A percentile compares a stretch with the other conserved stretches of the same genome.
Evolutionary conservation across 2,797 vertebrate species (phyloP).

Genomic region (Peromyscus melanophrys): DNA sequence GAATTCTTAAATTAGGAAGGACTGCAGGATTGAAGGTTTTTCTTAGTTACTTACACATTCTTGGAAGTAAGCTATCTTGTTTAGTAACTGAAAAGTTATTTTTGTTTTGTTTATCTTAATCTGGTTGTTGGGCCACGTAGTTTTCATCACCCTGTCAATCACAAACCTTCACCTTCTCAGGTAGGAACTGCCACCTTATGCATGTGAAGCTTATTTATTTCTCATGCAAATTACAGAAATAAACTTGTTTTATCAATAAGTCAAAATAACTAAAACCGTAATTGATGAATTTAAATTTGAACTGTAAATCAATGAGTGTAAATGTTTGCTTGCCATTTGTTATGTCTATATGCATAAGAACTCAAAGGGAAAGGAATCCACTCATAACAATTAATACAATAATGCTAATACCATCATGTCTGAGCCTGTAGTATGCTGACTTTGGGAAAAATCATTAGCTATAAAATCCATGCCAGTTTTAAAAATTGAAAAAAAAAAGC

Average conservation of each 20-base stretch:
- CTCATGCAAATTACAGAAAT: neutral
- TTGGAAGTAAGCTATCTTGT: neutral
- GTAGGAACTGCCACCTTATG: neutral
- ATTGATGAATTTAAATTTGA: constrained; percentile 45
- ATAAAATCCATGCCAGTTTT: constrained; percentile 15
- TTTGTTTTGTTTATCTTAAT: neutral
- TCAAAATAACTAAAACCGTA: constrained; percentile 56
- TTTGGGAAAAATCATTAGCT: constrained; percentile 67
- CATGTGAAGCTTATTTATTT: constrained; percentile 5
- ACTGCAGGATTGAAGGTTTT: neutral
- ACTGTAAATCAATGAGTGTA: constrained; percentile 49
- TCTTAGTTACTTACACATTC: neutral
- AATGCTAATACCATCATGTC: neutral
- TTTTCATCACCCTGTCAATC: neutral
- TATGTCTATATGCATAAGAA: neutral
- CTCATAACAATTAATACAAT: constrained; percentile 31
- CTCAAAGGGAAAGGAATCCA: constrained; percentile 26
- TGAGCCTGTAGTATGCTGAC: neutral
- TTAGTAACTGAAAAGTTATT: neutral
- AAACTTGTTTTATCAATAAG: constrained; percentile 41
- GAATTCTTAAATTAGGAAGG: neutral
- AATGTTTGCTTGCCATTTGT: constrained; percentile 58
- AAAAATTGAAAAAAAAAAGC: neutral
- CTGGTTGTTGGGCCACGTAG: neutral
- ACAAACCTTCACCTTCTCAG: neutral